Percentiles rank a stretch among this genome's conserved stretches.
phyloP scores from a whole-genome alignment of 2,888 invertebrate genomes.

The Enchytraeus crypticus region DNA sequence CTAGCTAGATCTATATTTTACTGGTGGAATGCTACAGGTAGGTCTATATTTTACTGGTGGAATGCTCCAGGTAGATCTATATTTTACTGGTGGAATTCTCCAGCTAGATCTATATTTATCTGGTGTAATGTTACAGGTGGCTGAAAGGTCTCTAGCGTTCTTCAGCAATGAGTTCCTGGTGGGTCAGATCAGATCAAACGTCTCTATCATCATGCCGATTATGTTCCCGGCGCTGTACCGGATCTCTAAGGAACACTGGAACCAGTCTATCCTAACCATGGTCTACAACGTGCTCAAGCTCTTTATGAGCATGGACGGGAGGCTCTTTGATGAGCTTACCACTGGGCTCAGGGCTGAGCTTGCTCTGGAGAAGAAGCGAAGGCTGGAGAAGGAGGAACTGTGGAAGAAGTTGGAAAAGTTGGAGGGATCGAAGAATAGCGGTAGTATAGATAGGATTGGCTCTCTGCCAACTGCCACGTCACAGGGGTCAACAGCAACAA shows the following conservation, averaged over 20 bases:
- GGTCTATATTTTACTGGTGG: too few species aligned
- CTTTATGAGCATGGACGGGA: slow-evolving; percentile 80
- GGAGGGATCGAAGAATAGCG: too few species aligned
- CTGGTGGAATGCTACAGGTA: too few species aligned
- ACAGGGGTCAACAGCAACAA: too few species aligned
- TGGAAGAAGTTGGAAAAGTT: slow-evolving; percentile 59
- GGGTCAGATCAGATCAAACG: slow-evolving; percentile 70
- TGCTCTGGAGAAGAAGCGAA: slow-evolving; percentile 87
- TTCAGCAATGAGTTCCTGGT: slow-evolving; percentile 80
- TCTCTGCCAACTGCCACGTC: too few species aligned
- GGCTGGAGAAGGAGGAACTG: slow-evolving; percentile 91
- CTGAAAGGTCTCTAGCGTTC: slow-evolving; percentile 70
- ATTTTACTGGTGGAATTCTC: too few species aligned
- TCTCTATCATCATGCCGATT: slow-evolving; percentile 64
- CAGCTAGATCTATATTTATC: too few species aligned
- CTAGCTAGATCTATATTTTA: too few species aligned
- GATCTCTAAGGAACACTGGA: slow-evolving; percentile 62
- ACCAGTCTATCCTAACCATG: slow-evolving; percentile 75
- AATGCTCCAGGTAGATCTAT: too few species aligned
- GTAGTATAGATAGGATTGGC: too few species aligned
- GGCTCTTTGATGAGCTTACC: slow-evolving; percentile 77
- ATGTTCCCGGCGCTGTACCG: slow-evolving; percentile 71
- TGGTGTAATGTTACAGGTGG: slow-evolving; percentile 55
- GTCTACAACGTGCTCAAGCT: slow-evolving; percentile 76
- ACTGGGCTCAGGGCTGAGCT: too few species aligned